These are phyloP conservation scores for Mormyrus proboscirostris DNA, from an alignment of 2,797 vertebrate species.

Conservation along the genomic window DNA sequence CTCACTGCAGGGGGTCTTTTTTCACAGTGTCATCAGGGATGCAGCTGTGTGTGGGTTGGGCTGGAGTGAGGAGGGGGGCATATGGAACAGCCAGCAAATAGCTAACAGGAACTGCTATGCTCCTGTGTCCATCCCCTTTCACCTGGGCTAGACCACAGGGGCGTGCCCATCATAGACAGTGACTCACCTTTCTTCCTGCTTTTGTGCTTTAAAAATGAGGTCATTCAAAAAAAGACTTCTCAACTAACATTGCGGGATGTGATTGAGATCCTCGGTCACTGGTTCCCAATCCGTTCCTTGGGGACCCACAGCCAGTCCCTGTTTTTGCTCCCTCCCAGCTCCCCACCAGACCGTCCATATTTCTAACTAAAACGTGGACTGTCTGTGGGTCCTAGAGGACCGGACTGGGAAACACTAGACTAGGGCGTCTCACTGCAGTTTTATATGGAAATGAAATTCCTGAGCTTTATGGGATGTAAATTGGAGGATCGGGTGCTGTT, in stretches of 20 bases:
- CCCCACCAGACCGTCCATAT: background rate
- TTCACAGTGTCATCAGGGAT: background rate
- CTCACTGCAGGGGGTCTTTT: background rate
- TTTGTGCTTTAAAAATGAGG: background rate
- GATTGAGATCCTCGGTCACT: background rate
- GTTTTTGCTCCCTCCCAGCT: background rate
- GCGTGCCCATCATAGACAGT: background rate
- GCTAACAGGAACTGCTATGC: background rate
- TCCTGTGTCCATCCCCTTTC: background rate
- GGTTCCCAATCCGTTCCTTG: background rate
- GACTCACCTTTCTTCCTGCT: background rate
- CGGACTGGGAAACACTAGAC: background rate
- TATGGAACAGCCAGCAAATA: background rate
- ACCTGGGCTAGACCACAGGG: background rate
- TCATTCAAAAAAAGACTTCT: background rate
- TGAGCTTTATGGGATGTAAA: background rate
- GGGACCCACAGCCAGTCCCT: background rate
- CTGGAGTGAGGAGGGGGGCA: background rate
- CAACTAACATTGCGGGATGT: background rate
- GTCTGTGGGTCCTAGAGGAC: background rate
- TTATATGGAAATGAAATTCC: background rate
- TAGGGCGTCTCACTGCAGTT: background rate
- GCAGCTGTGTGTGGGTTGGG: background rate
- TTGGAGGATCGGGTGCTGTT: background rate
- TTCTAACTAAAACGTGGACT: background rate